phyloP scores from a whole-genome alignment of 2,797 vertebrate genomes.

The Diplodus puntazzo region DNA sequence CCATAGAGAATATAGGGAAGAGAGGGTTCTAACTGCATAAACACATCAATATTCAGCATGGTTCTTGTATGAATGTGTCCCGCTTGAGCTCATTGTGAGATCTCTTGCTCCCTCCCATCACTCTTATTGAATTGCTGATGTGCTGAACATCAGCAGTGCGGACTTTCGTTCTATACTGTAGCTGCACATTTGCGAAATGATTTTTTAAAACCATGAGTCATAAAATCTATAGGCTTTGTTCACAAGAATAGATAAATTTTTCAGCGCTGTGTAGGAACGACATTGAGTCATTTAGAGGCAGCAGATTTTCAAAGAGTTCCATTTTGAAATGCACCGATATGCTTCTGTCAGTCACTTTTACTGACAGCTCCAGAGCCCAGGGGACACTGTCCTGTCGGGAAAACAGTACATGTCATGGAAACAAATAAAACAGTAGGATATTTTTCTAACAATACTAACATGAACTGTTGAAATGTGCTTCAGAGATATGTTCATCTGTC shows the following conservation, averaged over 20 bases:
- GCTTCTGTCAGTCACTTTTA: slow-evolving; percentile 1
- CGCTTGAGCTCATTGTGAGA: neutral
- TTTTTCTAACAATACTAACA: neutral
- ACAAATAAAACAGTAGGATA: neutral
- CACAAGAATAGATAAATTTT: neutral
- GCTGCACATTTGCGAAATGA: neutral
- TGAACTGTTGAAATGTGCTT: neutral
- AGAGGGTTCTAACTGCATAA: neutral
- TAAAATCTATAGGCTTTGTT: neutral
- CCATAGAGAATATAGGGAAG: neutral
- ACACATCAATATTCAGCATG: slow-evolving; percentile 1
- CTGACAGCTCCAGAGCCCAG: slow-evolving; percentile 1
- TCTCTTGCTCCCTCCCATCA: neutral
- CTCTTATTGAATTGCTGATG: neutral
- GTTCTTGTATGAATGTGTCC: slow-evolving; percentile 1
- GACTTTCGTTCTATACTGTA: neutral
- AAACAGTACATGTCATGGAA: neutral
- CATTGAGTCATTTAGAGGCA: neutral
- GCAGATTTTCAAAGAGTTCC: neutral
- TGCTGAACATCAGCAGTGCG: neutral
- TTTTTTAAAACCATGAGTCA: neutral
- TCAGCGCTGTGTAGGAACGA: neutral
- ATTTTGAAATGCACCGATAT: slow-evolving; percentile 1
- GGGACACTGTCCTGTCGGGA: neutral
- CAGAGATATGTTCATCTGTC: neutral